Evolutionary conservation across 2,888 invertebrate species (phyloP).

Genomic region (Hemicrepidius hirtus): DNA sequence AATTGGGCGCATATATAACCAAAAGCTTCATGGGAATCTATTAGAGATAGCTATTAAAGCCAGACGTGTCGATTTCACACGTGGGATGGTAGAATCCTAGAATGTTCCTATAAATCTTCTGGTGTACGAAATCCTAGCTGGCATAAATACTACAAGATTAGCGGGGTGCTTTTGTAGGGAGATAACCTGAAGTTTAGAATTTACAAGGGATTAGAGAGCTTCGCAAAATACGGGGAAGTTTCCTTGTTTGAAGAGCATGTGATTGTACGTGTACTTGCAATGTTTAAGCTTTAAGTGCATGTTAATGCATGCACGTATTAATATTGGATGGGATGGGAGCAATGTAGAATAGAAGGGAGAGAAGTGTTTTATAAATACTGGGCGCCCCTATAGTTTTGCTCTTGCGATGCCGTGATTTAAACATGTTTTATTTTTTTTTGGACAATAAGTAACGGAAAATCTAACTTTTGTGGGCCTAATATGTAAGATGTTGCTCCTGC

Average conservation of each 20-base stretch:
- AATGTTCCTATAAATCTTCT: slow-evolving; percentile 18
- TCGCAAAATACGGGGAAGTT: slow-evolving; percentile 11
- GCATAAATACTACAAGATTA: slow-evolving; percentile 33
- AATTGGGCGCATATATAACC: slow-evolving; percentile 26
- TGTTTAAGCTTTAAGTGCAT: neutral
- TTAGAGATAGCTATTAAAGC: slow-evolving; percentile 1
- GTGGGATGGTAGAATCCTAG: slow-evolving; percentile 13
- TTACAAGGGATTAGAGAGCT: slow-evolving; percentile 26
- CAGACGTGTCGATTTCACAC: slow-evolving; percentile 29
- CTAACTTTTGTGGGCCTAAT: too few species aligned
- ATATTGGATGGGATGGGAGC: too few species aligned
- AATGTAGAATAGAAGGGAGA: neutral
- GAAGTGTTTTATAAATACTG: too few species aligned
- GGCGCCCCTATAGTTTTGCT: too few species aligned
- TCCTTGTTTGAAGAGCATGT: neutral
- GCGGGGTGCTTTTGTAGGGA: neutral
- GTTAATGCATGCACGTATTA: neutral
- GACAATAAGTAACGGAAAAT: too few species aligned
- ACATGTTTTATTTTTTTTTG: too few species aligned
- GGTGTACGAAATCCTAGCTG: slow-evolving; percentile 5
- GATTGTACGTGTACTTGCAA: neutral
- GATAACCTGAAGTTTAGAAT: slow-evolving; percentile 31
- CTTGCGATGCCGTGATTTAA: too few species aligned
- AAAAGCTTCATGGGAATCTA: slow-evolving; percentile 14
- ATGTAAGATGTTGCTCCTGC: too few species aligned